Base-by-base conservation (phyloP, 2,888 invertebrate species). In the Nemotelus pantherinus region DNA sequence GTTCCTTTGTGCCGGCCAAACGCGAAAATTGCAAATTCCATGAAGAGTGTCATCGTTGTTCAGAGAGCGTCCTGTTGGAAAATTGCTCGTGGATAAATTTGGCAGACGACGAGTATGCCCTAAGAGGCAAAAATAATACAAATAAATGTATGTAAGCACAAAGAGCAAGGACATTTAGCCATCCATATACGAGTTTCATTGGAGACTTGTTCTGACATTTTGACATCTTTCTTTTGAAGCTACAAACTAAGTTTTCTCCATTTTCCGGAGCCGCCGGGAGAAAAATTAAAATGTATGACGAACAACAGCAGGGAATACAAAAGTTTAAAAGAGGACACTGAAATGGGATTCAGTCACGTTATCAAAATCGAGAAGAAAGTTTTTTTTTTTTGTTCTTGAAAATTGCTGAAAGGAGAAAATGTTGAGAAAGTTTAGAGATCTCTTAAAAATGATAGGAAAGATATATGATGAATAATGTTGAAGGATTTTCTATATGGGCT, bases 221-320 rank as follows among this genome's bases (percentile, higher is more conserved):
- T 60, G 74, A 63, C 74, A 74, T 50, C 63, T 47, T 60, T 10
- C 57, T 74, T 63, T 25, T 60, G 41, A 60, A 74, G 60, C 63
- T 48, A 43, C 58, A 70, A 55, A 68, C 68, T 41, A 68, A 68
- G 68, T 68, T 53, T 50, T 68, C 9, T n/a, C 53, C 7, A 25
- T 68, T 53, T 47, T 39, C 53, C 39, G 41, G 39, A 41, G n/a
- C 3, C 55, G 70, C 55, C 53, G 41, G 25, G 25, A 43, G 39
- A 47, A 41, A 70, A 43, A 70, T 53, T 53, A 70, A 53, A 70
- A 70, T n/a, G 25, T 25, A 25, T 25, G 25, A 25, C 25, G 25
- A 25, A 25, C 25, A 25, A 25, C 7, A 7, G 55, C 53, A 41
- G 47, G 41, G 55, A 53, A 65, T n/a, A 55, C 5, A 7, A 70